Evolutionary conservation across 2,888 invertebrate species (phyloP), one percentile per base, ranked within the genome.

Genomic region (Xestia sexstrigata): DNA sequence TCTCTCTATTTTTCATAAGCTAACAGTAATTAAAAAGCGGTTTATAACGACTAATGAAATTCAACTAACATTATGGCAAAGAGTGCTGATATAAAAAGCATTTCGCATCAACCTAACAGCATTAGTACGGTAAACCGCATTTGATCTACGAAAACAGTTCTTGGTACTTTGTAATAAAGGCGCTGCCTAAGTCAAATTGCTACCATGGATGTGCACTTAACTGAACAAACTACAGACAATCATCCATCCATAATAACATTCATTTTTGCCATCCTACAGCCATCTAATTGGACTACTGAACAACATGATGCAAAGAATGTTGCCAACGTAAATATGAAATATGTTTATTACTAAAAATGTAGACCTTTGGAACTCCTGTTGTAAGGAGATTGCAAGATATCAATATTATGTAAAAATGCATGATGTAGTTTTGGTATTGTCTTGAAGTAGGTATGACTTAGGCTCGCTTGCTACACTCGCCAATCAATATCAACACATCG

Each of bases 251-350:
- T 55, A 77, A 71, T 78, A 72, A 72, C 55, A 58, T 23, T 30
- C 39, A 39, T 69, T 74, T 81, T 78, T 69, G 23, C 49, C 68
- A 75, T 74, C 65, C 82, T 69, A 26, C 76, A 79, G 82, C 82
- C 62, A 65, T 49, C 70, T 42, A 26, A 67, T 66, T 47, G 69
- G 68, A 76, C 49, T 74, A 72, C 62, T 68, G 55, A 55, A 69
- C 70, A 68, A 71, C 74, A 63, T 60, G 71, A 66, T 49, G 76
- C 68, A 68, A 77, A 73, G 42, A 70, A 75, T 68, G 58, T 74
- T 65, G 81, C 74, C 30, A 74, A 75, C 65, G 82, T 80, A 82
- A 80, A 80, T 80, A 82, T 70, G 26, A 69, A 15, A 75, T 52
- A 39, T 67, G 7, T 60, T 75, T 68, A 63, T 68, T 81, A 68